A percentile compares a stretch with the other conserved stretches of the same genome.
Evolutionary conservation across 37 sponge, comb jelly and placozoan species (phyloP).

Genomic region (Mnemiopsis leidyi): DNA sequence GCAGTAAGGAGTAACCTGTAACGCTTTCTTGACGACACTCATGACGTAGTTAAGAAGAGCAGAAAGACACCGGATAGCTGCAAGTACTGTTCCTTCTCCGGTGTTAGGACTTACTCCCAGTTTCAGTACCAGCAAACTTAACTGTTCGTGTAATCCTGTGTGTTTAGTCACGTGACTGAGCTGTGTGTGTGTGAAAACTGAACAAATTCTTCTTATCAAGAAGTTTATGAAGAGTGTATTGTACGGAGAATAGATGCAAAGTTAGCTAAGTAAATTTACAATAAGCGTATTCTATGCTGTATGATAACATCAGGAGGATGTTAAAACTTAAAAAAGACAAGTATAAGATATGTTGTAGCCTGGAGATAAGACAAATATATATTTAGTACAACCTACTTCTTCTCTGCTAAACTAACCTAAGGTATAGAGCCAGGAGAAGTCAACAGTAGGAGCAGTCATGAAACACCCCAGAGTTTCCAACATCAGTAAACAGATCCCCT

Average conservation of each 20-base stretch:
- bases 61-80: slow-evolving; percentile 5
- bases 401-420: background rate
- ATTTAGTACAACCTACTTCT: no score
- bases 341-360: no score
- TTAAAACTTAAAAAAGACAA: no score
- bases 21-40: slow-evolving; percentile 41
- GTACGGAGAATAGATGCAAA: no score
- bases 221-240: no score
- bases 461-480: background rate
- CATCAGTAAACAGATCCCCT: background rate
- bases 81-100: background rate
- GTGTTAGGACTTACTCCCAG: slow-evolving; percentile 20
- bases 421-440: slow-evolving; percentile 63
- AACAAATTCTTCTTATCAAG: no score
- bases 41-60: slow-evolving; percentile 50
- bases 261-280: no score
- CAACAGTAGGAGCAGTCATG: slow-evolving; percentile 3
- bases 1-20: slow-evolving; percentile 54
- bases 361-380: no score
- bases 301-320: no score
- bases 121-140: slow-evolving; percentile 27
- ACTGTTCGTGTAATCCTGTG: slow-evolving; percentile 38
- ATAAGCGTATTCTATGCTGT: no score
- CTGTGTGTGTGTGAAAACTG: no score
- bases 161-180: no score